These are phyloP conservation scores for Drosophila neotestacea DNA, from an alignment of 2,888 invertebrate species.

Conservation along the genomic window DNA sequence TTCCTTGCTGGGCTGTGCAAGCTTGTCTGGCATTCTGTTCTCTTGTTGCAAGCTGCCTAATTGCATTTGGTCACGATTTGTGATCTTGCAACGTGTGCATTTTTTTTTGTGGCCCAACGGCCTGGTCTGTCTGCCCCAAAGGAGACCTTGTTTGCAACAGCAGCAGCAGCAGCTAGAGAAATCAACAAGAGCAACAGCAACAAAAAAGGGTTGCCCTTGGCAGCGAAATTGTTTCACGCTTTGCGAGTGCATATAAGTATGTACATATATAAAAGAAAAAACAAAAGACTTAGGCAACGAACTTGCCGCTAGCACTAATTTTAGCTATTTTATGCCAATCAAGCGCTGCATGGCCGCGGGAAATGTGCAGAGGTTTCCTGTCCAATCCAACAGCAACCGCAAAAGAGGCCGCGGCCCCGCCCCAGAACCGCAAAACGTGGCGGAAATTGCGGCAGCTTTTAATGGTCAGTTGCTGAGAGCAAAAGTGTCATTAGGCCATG, in stretches of 20 bases:
- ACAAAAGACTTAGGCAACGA: slow-evolving; percentile 75
- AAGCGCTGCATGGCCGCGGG: slow-evolving; percentile 27
- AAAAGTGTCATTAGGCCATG: slow-evolving; percentile 75
- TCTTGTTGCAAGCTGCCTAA: slow-evolving; percentile 67
- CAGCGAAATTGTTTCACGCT: slow-evolving; percentile 74
- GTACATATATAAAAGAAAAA: slow-evolving; percentile 10
- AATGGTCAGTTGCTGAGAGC: slow-evolving; percentile 68
- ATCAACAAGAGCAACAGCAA: slow-evolving; percentile 10
- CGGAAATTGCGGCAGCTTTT: slow-evolving; percentile 68
- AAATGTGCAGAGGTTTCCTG: slow-evolving; percentile 62
- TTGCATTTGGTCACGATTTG: slow-evolving; percentile 83
- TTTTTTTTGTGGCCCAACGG: slow-evolving; percentile 26
- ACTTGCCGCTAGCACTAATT: slow-evolving; percentile 63
- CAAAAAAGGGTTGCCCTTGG: slow-evolving; percentile 71
- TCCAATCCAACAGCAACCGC: slow-evolving; percentile 4
- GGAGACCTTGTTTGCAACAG: slow-evolving; percentile 52
- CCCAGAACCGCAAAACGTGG: slow-evolving; percentile 58
- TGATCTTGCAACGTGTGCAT: slow-evolving; percentile 58
- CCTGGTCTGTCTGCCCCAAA: slow-evolving; percentile 36
- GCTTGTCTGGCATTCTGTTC: slow-evolving; percentile 45
- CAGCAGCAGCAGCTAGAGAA: background rate
- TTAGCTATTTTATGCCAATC: slow-evolving; percentile 53
- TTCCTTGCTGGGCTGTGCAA: slow-evolving; percentile 9
- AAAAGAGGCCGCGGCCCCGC: slow-evolving; percentile 47
- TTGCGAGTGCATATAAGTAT: slow-evolving; percentile 1